These are phyloP conservation scores for Dryobotodes eremita DNA, from an alignment of 2,888 invertebrate genomes.

Conservation along the genomic window DNA sequence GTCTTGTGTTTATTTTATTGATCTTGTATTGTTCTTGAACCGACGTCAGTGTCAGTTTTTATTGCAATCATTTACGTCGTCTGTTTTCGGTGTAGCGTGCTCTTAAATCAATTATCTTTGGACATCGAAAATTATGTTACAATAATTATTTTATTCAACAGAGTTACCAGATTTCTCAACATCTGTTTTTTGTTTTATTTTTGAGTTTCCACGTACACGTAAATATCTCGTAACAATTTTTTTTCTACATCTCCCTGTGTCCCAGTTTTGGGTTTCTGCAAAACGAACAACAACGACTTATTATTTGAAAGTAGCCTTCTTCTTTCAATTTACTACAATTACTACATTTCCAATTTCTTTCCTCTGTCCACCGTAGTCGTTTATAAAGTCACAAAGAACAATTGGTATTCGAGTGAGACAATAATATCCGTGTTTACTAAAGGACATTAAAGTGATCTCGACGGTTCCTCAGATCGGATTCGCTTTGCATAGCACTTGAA, in stretches of 20 bases:
- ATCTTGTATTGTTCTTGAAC: not conserved
- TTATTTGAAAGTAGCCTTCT: not conserved
- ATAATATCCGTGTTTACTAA: constrained; percentile 73
- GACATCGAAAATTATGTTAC: not conserved
- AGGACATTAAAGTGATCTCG: constrained; percentile 79
- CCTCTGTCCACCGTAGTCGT: constrained; percentile 22
- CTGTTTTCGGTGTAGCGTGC: not conserved
- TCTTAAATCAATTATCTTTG: not conserved
- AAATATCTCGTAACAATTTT: not conserved
- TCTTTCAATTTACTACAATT: not conserved
- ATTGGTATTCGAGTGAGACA: constrained; percentile 67
- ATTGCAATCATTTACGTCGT: not conserved
- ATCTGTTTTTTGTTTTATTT: not conserved
- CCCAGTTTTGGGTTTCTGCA: not conserved
- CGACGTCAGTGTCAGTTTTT: not conserved
- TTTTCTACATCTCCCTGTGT: not conserved
- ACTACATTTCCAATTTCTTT: not conserved
- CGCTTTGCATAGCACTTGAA: constrained; percentile 90
- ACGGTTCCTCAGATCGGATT: constrained; percentile 81
- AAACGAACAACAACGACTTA: not conserved
- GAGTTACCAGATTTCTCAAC: too few relatives aligned
- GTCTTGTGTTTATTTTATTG: constrained; percentile 4
- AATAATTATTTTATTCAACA: not conserved
- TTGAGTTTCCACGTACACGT: not conserved
- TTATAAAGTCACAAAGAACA: constrained; percentile 53